phyloP scores from a whole-genome alignment of 2,113 vertebrate genomes.

The Baryphthengus martii region DNA sequence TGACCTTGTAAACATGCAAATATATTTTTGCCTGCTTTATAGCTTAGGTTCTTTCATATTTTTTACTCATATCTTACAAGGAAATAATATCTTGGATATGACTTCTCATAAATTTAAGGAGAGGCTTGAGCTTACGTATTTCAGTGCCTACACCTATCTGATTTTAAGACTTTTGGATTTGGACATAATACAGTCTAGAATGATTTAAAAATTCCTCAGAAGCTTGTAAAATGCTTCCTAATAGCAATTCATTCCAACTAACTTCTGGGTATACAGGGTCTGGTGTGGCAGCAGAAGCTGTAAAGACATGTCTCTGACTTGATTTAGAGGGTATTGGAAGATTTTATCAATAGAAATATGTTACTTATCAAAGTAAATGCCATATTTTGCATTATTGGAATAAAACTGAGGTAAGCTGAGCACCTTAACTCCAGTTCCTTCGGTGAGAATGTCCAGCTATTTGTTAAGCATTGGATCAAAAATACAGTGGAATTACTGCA shows the following conservation, averaged over 20 bases:
- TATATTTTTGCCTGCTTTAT: slow-evolving; percentile 36
- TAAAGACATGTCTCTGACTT: neutral
- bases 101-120: slow-evolving; percentile 14
- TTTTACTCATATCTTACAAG: neutral
- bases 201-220: neutral
- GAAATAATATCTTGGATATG: neutral
- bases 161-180: neutral
- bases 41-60: slow-evolving; percentile 10
- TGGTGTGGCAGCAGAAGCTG: neutral
- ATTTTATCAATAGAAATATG: neutral
- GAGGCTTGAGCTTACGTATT: neutral
- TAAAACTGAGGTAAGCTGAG: neutral
- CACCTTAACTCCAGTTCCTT: neutral
- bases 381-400: neutral
- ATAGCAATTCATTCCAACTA: neutral
- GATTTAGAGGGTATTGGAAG: neutral
- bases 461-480: neutral
- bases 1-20: slow-evolving; percentile 49
- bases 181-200: neutral
- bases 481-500: neutral
- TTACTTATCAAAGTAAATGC: neutral
- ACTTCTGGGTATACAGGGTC: neutral
- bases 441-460: neutral
- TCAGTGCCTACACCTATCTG: neutral
- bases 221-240: neutral